A percentile compares a stretch with the other conserved stretches of the same genome.
phyloP scores from a whole-genome alignment of 2,113 vertebrate genomes.

The Cryptomyrus ogoouensis region DNA sequence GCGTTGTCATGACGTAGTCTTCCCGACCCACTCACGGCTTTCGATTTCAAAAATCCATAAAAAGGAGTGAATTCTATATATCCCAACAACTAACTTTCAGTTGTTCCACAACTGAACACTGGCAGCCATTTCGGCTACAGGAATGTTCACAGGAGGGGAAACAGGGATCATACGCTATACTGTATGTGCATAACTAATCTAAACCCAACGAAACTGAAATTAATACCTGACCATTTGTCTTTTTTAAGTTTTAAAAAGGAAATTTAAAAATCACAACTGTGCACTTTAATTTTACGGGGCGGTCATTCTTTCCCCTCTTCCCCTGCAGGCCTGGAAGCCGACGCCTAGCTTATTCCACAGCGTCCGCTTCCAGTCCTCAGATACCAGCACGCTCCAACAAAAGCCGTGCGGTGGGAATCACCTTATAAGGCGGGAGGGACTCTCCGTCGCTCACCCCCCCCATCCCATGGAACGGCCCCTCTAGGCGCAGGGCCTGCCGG shows the following conservation, averaged over 20 bases:
- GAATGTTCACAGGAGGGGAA: neutral
- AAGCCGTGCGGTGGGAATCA: slow-evolving; percentile 47
- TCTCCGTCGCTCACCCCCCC: slow-evolving; percentile 34
- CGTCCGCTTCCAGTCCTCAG: slow-evolving; percentile 40
- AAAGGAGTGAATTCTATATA: neutral
- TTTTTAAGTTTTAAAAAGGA: neutral
- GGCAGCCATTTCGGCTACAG: neutral
- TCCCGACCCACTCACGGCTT: neutral
- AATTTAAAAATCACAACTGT: neutral
- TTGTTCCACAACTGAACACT: neutral
- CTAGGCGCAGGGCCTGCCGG: slow-evolving; percentile 25
- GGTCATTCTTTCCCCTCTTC: neutral
- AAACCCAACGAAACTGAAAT: neutral
- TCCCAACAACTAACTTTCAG: neutral
- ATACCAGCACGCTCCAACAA: slow-evolving; percentile 36
- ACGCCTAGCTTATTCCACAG: slow-evolving; percentile 25
- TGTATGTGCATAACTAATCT: neutral
- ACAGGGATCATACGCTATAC: neutral
- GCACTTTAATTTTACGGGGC: neutral
- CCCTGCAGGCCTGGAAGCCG: neutral
- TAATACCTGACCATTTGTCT: neutral
- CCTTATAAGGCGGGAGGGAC: slow-evolving; percentile 63
- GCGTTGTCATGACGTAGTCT: neutral
- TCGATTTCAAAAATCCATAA: neutral
- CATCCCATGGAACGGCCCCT: slow-evolving; percentile 36